Percentiles rank a stretch among this genome's conserved stretches.
Evolutionary conservation across 1,140 invertebrate genomes (phyloP).

Genomic region (Lordiphosa stackelbergi): DNA sequence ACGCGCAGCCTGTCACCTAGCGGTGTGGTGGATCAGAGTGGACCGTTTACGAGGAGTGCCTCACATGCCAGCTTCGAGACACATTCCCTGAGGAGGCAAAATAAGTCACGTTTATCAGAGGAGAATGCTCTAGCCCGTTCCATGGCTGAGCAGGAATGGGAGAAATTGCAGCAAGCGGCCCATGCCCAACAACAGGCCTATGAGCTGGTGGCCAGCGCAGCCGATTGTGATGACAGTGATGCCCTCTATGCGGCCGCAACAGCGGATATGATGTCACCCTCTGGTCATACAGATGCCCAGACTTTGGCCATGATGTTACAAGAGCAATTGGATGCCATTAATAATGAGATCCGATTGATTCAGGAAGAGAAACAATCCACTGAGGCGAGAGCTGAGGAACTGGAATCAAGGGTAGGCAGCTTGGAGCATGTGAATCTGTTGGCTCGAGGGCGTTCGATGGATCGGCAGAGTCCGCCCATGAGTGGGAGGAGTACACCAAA

Average conservation of each 20-base stretch:
- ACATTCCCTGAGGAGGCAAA: constrained; percentile 83
- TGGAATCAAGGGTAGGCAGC: constrained; percentile 97
- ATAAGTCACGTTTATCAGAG: constrained; percentile 78
- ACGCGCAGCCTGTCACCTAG: constrained; percentile 91
- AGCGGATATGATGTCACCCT: constrained; percentile 85
- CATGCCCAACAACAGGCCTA: constrained; percentile 96
- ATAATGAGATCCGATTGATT: constrained; percentile 97
- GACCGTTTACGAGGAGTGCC: constrained; percentile 84
- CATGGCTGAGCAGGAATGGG: constrained; percentile 91
- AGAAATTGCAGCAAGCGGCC: constrained; percentile 93
- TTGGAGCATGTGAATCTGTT: constrained; percentile 94
- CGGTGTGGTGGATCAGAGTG: constrained; percentile 80
- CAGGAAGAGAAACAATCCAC: constrained; percentile 99
- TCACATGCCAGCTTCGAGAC: constrained; percentile 89
- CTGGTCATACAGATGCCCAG: constrained; percentile 95
- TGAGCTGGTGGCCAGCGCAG: constrained; percentile 93
- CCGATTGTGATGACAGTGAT: constrained; percentile 89
- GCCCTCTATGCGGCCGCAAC: constrained; percentile 85
- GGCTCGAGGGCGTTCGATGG: constrained; percentile 85
- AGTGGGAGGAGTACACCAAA: constrained; percentile 83
- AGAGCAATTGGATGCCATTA: constrained; percentile 99
- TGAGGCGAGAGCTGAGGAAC: constrained; percentile 96
- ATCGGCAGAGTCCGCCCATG: constrained; percentile 86
- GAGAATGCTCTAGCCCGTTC: constrained; percentile 80
- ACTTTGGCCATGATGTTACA: constrained; percentile 98